phyloP scores from a whole-genome alignment of 2,113 vertebrate species.

The Caranx melampygus region DNA sequence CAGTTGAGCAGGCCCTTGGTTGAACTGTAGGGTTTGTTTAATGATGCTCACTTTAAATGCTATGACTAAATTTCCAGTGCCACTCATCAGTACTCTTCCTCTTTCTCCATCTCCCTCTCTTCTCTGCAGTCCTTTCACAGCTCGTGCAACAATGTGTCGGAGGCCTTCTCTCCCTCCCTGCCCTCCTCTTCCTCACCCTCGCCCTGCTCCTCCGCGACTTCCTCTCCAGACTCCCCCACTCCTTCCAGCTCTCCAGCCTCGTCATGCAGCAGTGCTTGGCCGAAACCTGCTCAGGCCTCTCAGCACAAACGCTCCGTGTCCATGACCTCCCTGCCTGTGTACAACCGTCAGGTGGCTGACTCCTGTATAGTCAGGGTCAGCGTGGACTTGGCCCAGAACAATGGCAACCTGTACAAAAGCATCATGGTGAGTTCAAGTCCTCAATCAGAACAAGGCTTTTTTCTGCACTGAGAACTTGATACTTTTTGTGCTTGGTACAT shows the following conservation, averaged over 20 bases:
- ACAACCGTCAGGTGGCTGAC: slow-evolving; percentile 83
- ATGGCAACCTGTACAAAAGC: slow-evolving; percentile 90
- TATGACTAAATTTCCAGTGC: background rate
- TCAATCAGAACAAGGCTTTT: too few species aligned
- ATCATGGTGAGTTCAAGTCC: slow-evolving; percentile 84
- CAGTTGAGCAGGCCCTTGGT: slow-evolving; percentile 16
- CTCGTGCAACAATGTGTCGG: slow-evolving; percentile 82
- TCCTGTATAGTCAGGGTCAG: slow-evolving; percentile 87
- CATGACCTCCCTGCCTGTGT: slow-evolving; percentile 75
- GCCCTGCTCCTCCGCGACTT: slow-evolving; percentile 46
- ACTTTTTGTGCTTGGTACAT: too few species aligned
- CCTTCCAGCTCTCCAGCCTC: slow-evolving; percentile 14
- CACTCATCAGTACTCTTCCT: slow-evolving; percentile 3
- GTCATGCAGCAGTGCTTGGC: background rate
- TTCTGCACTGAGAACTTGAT: too few species aligned
- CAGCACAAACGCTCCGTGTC: slow-evolving; percentile 81
- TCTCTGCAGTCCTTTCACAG: slow-evolving; percentile 68
- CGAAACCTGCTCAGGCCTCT: background rate
- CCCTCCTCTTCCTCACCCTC: slow-evolving; percentile 48
- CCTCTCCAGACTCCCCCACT: slow-evolving; percentile 64
- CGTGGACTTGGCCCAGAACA: slow-evolving; percentile 80
- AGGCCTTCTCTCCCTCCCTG: slow-evolving; percentile 79
- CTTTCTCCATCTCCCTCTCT: background rate
- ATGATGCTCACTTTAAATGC: background rate
- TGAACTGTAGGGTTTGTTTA: slow-evolving; percentile 8